A percentile compares a stretch with the other conserved stretches of the same genome.
These are phyloP conservation scores for Protaetia brevitarsis DNA, from an alignment of 1,140 invertebrate species.

Conservation along the genomic window DNA sequence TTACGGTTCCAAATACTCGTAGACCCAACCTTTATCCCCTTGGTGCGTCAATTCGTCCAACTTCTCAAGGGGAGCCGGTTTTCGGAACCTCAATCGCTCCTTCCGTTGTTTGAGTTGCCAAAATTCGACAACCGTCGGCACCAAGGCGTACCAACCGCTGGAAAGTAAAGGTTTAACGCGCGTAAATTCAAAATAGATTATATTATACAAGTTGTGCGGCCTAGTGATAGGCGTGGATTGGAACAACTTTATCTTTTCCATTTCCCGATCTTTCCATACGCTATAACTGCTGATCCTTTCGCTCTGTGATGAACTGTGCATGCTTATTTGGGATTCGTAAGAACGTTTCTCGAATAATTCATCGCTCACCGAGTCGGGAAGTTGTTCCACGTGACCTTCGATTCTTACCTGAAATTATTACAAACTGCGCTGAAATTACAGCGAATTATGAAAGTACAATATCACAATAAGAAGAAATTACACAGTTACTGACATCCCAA, in stretches of 20 bases:
- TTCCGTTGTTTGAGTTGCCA: slow-evolving; percentile 95
- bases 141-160: slow-evolving; percentile 88
- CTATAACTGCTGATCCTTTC: slow-evolving; percentile 69
- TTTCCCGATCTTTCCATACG: slow-evolving; percentile 66
- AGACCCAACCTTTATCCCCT: slow-evolving; percentile 87
- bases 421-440: neutral
- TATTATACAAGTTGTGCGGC: slow-evolving; percentile 68
- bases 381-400: slow-evolving; percentile 78
- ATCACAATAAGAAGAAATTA: too few relatives aligned
- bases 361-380: slow-evolving; percentile 70
- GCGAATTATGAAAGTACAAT: too few relatives aligned
- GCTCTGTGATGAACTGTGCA: slow-evolving; percentile 82
- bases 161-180: slow-evolving; percentile 37
- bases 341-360: slow-evolving; percentile 84
- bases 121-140: slow-evolving; percentile 83
- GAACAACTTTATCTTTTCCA: slow-evolving; percentile 61
- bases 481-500: too few relatives aligned
- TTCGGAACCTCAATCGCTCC: slow-evolving; percentile 84
- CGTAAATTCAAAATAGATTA: neutral
- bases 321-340: slow-evolving; percentile 79
- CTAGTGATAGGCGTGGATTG: slow-evolving; percentile 62
- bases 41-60: slow-evolving; percentile 65
- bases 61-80: slow-evolving; percentile 55
- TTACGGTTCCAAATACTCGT: slow-evolving; percentile 82
- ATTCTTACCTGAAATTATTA: slow-evolving; percentile 67